Conservation (phyloP, 2,113 vertebrate species). For the Emydura subglobosa region DNA sequence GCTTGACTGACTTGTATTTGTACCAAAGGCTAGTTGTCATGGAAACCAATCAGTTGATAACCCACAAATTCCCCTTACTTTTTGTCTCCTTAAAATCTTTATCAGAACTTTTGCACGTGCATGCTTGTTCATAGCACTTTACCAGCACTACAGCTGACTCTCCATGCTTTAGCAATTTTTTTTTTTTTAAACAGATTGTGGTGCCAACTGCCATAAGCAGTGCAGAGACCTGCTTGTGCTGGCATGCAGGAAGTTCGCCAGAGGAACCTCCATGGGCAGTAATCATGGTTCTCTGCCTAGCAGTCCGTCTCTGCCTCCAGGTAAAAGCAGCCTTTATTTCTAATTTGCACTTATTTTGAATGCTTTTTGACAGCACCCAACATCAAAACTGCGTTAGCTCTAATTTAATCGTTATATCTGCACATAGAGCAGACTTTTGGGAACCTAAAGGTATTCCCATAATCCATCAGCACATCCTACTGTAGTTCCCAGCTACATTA, state of each 20-base stretch:
- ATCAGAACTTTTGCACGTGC: not conserved
- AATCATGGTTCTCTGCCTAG: constrained; percentile 91
- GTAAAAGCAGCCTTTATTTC: constrained; percentile 71
- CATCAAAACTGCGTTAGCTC: not conserved
- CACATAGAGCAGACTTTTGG: not conserved
- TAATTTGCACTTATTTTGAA: not conserved
- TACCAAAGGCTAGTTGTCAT: not conserved
- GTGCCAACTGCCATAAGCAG: constrained; percentile 97
- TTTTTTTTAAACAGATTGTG: constrained; percentile 88
- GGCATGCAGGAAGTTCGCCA: constrained; percentile 91
- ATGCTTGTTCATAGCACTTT: not conserved
- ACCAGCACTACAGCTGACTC: not conserved
- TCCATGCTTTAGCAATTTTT: not conserved
- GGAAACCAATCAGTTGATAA: not conserved
- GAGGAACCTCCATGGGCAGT: constrained; percentile 86
- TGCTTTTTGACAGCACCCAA: not conserved
- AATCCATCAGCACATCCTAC: not conserved
- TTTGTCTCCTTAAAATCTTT: not conserved
- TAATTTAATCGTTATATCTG: not conserved
- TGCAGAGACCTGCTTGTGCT: constrained; percentile 95
- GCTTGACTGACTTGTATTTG: not conserved
- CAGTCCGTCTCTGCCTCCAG: constrained; percentile 89
- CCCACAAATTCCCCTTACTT: not conserved
- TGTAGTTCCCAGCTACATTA: not conserved
- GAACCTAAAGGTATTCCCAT: not conserved